A percentile compares a stretch with the other conserved stretches of the same genome.
phyloP scores from a whole-genome alignment of 1,140 invertebrate genomes.

The Drosophila mayri region DNA sequence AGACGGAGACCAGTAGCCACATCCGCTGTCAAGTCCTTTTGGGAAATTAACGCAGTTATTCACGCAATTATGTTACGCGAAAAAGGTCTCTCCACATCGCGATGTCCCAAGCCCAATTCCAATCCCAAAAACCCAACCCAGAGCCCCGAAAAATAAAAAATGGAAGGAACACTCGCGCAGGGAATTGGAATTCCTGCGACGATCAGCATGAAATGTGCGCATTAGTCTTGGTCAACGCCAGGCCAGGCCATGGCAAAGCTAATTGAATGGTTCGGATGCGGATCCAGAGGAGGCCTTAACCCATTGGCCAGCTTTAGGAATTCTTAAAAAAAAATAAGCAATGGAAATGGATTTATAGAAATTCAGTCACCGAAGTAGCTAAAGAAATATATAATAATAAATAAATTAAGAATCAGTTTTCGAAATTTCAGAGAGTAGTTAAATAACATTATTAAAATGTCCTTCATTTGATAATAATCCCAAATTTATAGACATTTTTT shows the following conservation, averaged over 20 bases:
- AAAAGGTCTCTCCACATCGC: conserved; percentile 29
- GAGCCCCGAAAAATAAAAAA: conserved; percentile 1
- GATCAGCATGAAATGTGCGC: conserved; percentile 61
- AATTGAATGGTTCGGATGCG: conserved; percentile 43
- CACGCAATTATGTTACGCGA: conserved; percentile 61
- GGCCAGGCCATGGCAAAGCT: conserved; percentile 17
- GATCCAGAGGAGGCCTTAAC: conserved; percentile 25
- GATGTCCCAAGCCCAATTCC: not conserved
- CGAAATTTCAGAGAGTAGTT: not conserved
- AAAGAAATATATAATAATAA: not conserved
- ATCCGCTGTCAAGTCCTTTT: conserved; percentile 74
- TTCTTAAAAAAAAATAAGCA: not conserved
- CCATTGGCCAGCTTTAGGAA: not conserved
- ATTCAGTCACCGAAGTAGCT: not conserved
- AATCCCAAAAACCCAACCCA: conserved; percentile 20
- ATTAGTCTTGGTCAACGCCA: conserved; percentile 60
- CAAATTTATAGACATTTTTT: no score
- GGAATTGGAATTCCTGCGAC: conserved; percentile 55
- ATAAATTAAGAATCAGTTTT: not conserved
- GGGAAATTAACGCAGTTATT: conserved; percentile 80
- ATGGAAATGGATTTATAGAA: not conserved
- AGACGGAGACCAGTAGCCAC: conserved; percentile 70
- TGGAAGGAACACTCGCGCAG: conserved; percentile 7
- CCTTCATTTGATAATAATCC: no score
- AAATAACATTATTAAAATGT: not conserved